These are phyloP conservation scores for Drosophila melanosoma DNA, from an alignment of 2,888 invertebrate species.

Conservation along the genomic window DNA sequence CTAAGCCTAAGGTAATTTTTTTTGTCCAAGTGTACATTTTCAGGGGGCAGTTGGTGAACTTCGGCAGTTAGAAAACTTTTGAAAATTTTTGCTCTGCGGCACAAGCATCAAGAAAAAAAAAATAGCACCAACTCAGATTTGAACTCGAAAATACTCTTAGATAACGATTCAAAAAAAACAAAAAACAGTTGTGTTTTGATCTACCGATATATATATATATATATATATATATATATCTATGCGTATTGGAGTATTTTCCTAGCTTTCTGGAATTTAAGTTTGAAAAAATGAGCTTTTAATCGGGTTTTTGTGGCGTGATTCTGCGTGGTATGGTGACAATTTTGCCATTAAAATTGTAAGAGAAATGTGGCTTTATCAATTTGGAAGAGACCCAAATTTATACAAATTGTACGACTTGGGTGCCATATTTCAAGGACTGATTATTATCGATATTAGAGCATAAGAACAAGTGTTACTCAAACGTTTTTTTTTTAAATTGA, in stretches of 20 bases:
- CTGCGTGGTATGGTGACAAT: too few species aligned
- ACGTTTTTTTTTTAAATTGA: background rate
- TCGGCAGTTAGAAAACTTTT: slow-evolving; percentile 40
- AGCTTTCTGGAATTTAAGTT: background rate
- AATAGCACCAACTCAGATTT: slow-evolving; percentile 21
- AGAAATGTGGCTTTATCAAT: background rate
- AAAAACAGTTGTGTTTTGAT: background rate
- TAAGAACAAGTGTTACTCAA: background rate
- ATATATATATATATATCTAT: background rate
- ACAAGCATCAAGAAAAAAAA: slow-evolving; percentile 11
- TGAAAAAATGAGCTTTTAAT: background rate
- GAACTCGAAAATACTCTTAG: background rate
- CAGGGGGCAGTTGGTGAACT: slow-evolving; percentile 19
- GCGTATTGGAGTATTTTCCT: background rate
- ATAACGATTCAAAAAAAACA: slow-evolving; percentile 1
- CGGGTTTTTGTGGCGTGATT: background rate
- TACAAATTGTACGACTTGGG: background rate
- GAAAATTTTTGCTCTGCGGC: slow-evolving; percentile 7
- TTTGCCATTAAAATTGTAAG: background rate
- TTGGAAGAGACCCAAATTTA: background rate
- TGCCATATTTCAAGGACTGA: background rate
- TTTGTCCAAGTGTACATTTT: background rate
- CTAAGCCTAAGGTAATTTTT: too few species aligned
- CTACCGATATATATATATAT: background rate
- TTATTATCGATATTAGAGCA: background rate